These are phyloP conservation scores for Cephus spinipes DNA, from an alignment of 2,888 invertebrate genomes.

Conservation along the genomic window DNA sequence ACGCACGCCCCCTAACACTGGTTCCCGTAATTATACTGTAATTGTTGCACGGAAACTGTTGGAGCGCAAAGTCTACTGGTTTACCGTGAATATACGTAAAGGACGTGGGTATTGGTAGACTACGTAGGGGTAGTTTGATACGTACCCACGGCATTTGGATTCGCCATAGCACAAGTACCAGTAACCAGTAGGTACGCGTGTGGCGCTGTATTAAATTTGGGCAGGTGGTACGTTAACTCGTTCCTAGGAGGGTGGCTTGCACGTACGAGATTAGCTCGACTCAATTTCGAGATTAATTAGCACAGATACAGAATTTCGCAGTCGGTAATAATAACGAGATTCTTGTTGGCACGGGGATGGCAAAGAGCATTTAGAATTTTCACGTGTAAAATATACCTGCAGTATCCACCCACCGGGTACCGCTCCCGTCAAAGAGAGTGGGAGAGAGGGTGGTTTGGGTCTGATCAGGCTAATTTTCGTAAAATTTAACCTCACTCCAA, in stretches of 20 bases:
- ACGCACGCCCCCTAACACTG: neutral
- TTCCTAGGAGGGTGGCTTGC: constrained; percentile 16
- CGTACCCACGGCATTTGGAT: too few relatives aligned
- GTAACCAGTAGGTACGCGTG: neutral
- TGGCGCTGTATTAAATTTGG: constrained; percentile 38
- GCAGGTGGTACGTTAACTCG: constrained; percentile 22
- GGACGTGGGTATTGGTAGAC: too few relatives aligned
- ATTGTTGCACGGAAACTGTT: constrained; percentile 32
- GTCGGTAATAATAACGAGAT: constrained; percentile 31
- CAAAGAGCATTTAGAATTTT: too few relatives aligned
- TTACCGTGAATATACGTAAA: neutral
- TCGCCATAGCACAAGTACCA: too few relatives aligned
- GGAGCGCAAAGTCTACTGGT: constrained; percentile 31
- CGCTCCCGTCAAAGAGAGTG: too few relatives aligned
- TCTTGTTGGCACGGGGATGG: too few relatives aligned
- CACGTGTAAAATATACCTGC: too few relatives aligned
- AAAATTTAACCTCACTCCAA: too few relatives aligned
- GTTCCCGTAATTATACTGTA: constrained; percentile 28
- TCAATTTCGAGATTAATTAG: constrained; percentile 46
- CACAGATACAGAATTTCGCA: constrained; percentile 27
- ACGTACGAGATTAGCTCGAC: constrained; percentile 37
- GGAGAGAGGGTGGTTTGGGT: too few relatives aligned
- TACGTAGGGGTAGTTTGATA: too few relatives aligned
- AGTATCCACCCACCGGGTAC: too few relatives aligned
- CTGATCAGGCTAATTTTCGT: too few relatives aligned